Conservation (phyloP, 2,888 invertebrate species). For the Branchinecta sandiegonensis region DNA sequence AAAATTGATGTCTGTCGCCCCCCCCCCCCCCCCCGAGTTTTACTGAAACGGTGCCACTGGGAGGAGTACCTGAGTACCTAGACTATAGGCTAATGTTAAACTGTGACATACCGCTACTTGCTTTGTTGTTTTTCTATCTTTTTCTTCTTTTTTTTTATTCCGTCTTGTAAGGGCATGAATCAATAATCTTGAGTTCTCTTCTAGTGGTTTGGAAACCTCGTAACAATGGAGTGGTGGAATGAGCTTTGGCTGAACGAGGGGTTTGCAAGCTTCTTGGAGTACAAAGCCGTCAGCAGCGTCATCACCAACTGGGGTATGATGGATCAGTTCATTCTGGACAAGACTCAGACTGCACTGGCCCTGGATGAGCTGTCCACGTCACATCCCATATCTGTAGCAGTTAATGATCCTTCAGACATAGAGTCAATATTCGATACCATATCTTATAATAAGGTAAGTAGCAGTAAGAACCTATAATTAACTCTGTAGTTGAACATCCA, state of each 20-base stretch:
- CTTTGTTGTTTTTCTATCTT: conserved; percentile 15
- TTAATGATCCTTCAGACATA: conserved; percentile 52
- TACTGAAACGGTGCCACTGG: too few relatives aligned
- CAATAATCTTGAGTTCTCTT: not conserved
- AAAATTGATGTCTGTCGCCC: too few relatives aligned
- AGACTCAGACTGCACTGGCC: conserved; percentile 50
- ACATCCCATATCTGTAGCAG: conserved; percentile 52
- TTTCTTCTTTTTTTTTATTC: not conserved
- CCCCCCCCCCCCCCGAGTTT: too few relatives aligned
- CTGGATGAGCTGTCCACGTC: conserved; percentile 53
- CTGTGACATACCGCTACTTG: too few relatives aligned
- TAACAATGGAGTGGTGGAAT: conserved; percentile 73
- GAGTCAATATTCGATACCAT: conserved; percentile 59
- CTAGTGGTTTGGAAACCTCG: conserved; percentile 74
- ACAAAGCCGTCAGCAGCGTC: conserved; percentile 49
- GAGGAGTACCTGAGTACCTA: too few relatives aligned
- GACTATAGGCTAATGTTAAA: too few relatives aligned
- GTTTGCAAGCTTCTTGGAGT: conserved; percentile 66
- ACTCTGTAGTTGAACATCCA: not conserved
- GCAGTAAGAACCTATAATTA: not conserved
- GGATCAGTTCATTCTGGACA: conserved; percentile 53
- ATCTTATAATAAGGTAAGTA: conserved; percentile 51
- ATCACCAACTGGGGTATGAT: conserved; percentile 52
- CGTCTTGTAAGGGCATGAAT: not conserved
- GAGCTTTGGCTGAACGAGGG: conserved; percentile 84